Conservation (phyloP, 2,888 invertebrate genomes). For the Andricus quercusramuli region DNA sequence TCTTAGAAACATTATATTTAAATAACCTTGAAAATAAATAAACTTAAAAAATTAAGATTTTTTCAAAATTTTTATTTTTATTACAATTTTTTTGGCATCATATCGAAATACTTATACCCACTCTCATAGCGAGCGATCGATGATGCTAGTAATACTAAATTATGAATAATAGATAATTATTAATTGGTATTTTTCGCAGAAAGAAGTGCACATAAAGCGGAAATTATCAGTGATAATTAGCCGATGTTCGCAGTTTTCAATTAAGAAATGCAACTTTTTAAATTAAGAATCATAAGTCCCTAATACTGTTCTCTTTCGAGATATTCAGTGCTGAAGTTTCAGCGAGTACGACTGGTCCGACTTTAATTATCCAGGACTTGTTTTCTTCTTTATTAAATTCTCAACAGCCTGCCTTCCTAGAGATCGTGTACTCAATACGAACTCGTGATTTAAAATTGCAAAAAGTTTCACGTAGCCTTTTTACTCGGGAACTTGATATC, state of each 20-base stretch:
- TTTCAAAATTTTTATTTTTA: no score
- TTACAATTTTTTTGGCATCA: no score
- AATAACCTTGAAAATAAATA: no score
- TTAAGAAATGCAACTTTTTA: conserved; percentile 35
- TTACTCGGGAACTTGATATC: conserved; percentile 33
- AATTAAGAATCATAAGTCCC: conserved; percentile 36
- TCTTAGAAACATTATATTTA: no score
- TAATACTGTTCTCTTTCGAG: conserved; percentile 32
- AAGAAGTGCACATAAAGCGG: neutral
- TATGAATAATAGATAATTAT: neutral
- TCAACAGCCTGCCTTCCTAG: conserved; percentile 37
- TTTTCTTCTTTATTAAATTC: conserved; percentile 42
- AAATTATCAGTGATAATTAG: conserved; percentile 24
- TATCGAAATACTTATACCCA: no score
- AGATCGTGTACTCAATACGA: conserved; percentile 40
- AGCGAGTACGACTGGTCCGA: conserved; percentile 38
- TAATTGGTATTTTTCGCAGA: neutral
- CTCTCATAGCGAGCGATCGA: no score
- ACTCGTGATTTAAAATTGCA: conserved; percentile 42
- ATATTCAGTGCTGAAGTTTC: conserved; percentile 39
- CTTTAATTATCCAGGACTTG: conserved; percentile 41
- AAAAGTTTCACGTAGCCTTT: conserved; percentile 37
- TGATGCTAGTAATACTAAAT: neutral
- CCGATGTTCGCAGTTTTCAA: conserved; percentile 19
- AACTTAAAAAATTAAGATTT: no score